phyloP scores from a whole-genome alignment of 2,797 vertebrate genomes.

The Acanthurus leucopareius region DNA sequence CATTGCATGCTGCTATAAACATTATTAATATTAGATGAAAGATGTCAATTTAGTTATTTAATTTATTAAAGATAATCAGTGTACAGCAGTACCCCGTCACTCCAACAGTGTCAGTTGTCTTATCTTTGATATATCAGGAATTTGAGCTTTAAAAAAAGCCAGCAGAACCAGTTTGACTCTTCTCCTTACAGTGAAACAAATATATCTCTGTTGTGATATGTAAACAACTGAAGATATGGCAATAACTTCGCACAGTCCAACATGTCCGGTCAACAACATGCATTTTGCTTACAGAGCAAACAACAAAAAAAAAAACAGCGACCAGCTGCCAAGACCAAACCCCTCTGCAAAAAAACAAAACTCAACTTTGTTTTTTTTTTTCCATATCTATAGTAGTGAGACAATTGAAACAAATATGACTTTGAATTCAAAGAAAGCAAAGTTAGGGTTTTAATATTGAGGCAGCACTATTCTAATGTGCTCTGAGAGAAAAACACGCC shows the following conservation, averaged over 20 bases:
- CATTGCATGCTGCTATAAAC: background rate
- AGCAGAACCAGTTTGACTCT: constrained; percentile 35
- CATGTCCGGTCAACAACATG: constrained; percentile 54
- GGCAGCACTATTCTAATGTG: constrained; percentile 24
- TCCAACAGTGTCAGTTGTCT: constrained; percentile 5
- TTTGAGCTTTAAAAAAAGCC: constrained; percentile 44
- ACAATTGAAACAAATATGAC: constrained; percentile 28
- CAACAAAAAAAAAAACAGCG: constrained; percentile 34
- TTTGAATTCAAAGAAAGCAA: constrained; percentile 6
- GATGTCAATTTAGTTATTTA: background rate
- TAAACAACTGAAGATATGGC: constrained; percentile 58
- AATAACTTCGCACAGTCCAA: constrained; percentile 39
- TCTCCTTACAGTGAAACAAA: constrained; percentile 47
- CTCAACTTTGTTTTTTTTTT: background rate
- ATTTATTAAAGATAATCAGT: constrained; percentile 1
- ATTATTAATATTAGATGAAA: background rate
- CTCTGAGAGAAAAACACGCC: constrained; percentile 9
- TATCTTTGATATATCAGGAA: constrained; percentile 10
- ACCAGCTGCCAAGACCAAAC: constrained; percentile 48
- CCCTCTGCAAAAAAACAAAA: background rate
- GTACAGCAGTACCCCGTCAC: constrained; percentile 4
- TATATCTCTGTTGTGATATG: constrained; percentile 54
- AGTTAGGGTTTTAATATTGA: constrained; percentile 24
- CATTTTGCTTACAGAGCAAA: constrained; percentile 64
- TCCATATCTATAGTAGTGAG: constrained; percentile 3